phyloP scores from a whole-genome alignment of 2,888 invertebrate genomes.

The Nephrotoma appendiculata region DNA sequence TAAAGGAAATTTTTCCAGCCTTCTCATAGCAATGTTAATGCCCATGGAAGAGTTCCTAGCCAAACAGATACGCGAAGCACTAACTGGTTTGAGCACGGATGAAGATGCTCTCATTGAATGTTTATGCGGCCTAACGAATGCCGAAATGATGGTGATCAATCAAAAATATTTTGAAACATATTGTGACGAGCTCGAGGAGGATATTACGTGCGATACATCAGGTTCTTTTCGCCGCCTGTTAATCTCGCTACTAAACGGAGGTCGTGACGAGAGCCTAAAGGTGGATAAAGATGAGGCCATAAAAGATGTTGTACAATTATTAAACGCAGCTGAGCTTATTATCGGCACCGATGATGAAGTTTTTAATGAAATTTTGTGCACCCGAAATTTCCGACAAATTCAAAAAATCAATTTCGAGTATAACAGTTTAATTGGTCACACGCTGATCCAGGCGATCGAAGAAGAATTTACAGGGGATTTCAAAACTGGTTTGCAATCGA shows the following conservation, averaged over 20 bases:
- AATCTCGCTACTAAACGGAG: conserved; percentile 60
- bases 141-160: conserved; percentile 65
- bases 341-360: conserved; percentile 76
- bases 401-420: conserved; percentile 36
- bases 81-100: conserved; percentile 69
- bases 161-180: conserved; percentile 54
- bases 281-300: conserved; percentile 57
- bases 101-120: conserved; percentile 80
- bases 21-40: conserved; percentile 69
- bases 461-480: conserved; percentile 72
- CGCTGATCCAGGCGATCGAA: conserved; percentile 64
- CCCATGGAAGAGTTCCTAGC: conserved; percentile 75
- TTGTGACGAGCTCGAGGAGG: conserved; percentile 47
- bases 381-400: conserved; percentile 53
- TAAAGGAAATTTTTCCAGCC: conserved; percentile 74
- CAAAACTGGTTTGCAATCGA: conserved; percentile 61
- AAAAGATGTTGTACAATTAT: conserved; percentile 65
- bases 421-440: conserved; percentile 58
- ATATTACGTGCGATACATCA: conserved; percentile 74
- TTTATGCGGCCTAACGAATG: conserved; percentile 73
- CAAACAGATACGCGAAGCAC: conserved; percentile 68
- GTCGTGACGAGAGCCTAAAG: conserved; percentile 55
- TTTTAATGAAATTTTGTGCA: conserved; percentile 72
- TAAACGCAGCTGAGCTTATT: conserved; percentile 52
- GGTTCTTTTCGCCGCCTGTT: conserved; percentile 74